These are phyloP conservation scores for Adineta ricciae DNA, from an alignment of 2,888 invertebrate genomes.

Conservation along the genomic window DNA sequence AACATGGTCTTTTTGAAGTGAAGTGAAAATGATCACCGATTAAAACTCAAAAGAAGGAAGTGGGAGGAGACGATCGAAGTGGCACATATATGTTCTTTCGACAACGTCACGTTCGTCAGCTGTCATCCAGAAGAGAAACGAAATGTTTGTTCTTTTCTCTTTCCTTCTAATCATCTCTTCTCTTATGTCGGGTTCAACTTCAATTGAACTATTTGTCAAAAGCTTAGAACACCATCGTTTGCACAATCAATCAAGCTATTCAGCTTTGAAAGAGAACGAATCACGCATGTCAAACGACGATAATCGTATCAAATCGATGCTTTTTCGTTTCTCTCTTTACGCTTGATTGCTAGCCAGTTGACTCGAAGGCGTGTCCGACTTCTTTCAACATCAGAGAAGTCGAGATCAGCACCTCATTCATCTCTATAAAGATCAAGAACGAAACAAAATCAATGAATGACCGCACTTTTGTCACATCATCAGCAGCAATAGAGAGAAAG, in stretches of 20 bases:
- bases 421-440: neutral
- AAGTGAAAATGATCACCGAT: neutral
- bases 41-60: neutral
- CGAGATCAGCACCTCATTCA: neutral
- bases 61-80: neutral
- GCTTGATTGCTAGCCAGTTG: neutral
- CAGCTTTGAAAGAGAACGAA: neutral
- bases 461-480: neutral
- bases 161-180: neutral
- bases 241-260: neutral
- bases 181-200: neutral
- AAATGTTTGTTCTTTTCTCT: neutral
- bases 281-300: neutral
- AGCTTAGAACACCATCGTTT: neutral
- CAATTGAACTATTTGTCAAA: conserved; percentile 2
- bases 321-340: neutral
- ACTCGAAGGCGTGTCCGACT: neutral
- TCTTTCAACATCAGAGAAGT: neutral
- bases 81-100: neutral
- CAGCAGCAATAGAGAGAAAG: neutral
- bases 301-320: neutral
- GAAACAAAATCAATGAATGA: neutral
- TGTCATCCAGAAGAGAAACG: neutral
- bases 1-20: neutral
- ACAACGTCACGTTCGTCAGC: neutral